Evolutionary conservation across 2,113 vertebrate species (phyloP).

Genomic region (Neolamprologus kungweensis): DNA sequence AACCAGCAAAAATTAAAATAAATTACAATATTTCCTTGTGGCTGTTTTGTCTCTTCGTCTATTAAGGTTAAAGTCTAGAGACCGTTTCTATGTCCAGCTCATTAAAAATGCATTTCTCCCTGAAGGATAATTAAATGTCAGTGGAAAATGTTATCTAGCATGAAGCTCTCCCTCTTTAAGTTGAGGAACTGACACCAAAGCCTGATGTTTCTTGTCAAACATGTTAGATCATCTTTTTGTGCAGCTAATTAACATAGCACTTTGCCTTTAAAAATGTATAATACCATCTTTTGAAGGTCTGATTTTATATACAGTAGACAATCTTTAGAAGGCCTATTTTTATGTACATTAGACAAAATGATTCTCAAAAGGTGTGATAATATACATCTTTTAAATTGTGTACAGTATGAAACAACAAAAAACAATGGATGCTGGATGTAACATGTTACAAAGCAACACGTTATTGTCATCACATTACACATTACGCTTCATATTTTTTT

Average conservation of each 20-base stretch:
- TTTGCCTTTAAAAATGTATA: neutral
- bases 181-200: neutral
- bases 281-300: neutral
- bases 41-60: neutral
- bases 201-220: neutral
- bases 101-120: slow-evolving; percentile 22
- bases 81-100: neutral
- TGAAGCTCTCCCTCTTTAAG: neutral
- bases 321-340: neutral
- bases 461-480: neutral
- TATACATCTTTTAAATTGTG: neutral
- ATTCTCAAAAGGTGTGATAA: neutral
- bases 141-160: neutral
- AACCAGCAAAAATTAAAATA: neutral
- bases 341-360: neutral
- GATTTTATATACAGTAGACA: neutral
- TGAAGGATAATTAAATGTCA: slow-evolving; percentile 36
- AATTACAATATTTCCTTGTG: neutral
- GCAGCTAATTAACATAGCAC: neutral
- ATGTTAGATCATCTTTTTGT: neutral
- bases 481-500: neutral
- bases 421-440: neutral
- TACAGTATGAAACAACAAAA: neutral
- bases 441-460: neutral
- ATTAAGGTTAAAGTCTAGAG: neutral